Evolutionary conservation across 1,140 invertebrate species (phyloP), one percentile per base, ranked within the genome.

Genomic region (Caenorhabditis tropicalis): DNA sequence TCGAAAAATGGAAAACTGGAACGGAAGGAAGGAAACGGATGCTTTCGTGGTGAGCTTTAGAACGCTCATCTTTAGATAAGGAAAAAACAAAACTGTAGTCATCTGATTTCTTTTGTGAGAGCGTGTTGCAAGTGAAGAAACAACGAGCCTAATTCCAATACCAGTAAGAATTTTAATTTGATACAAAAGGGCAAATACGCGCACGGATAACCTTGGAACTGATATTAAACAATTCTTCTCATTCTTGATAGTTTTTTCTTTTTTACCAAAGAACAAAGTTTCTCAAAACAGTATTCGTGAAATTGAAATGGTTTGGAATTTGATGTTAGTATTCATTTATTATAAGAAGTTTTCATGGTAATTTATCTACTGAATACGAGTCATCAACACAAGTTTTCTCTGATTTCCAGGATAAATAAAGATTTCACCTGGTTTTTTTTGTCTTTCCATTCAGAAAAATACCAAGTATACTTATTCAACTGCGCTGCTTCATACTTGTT

Each of bases 11-110:
- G n/a, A n/a, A n/a, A n/a, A n/a, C n/a, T n/a, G n/a, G n/a, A n/a
- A n/a, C n/a, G n/a, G n/a, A n/a, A n/a, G n/a, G n/a, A n/a, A 51
- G 49, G 19, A 58, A 58, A 58, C 53, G 53, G 53, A 58, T 58
- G 53, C 29, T 58, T 58, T 58, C 29, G 49, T 58, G 49, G 1
- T 53, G 49, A n/a, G n/a, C n/a, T 51, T 58, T 58, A 6, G n/a
- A n/a, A 5, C 49, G 49, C 49, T 6, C 49, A 51, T 19, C n/a
- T 51, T n/a, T 43, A 12, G 39, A 43, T 43, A 43, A 51, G n/a
- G 7, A 9, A 51, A 51, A 51, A 6, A 51, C 7, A 51, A 51
- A 51, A 51, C 48, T 51, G 48, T 51, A n/a, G 48, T 51, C 48
- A 15, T 6, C 48, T 51, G 48, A 51, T 15, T 4, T 10, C 48